phyloP scores from a whole-genome alignment of 2,797 vertebrate genomes.

The Myotis daubentonii region DNA sequence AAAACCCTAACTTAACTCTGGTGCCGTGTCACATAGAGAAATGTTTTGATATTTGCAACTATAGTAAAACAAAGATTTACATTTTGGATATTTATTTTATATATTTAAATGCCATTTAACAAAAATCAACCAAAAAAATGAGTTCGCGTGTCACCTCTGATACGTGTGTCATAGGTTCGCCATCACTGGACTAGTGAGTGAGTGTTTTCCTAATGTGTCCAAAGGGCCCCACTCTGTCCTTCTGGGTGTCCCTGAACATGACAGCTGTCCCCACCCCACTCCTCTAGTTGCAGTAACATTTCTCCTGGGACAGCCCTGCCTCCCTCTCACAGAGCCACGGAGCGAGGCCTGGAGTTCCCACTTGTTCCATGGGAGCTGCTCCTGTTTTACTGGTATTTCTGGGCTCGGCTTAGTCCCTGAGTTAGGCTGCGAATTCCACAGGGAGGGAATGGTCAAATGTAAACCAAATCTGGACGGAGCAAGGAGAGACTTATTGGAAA shows the following conservation, averaged over 20 bases:
- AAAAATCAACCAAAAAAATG: too few relatives aligned
- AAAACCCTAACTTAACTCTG: too few relatives aligned
- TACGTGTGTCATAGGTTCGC: too few relatives aligned
- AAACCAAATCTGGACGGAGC: background rate
- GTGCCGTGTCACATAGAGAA: too few relatives aligned
- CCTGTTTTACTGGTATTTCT: background rate
- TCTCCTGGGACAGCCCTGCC: background rate
- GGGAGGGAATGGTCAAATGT: background rate
- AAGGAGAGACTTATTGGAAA: background rate
- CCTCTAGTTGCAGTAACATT: background rate
- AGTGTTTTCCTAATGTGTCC: accelerated
- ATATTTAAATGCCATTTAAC: too few relatives aligned
- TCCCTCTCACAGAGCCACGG: background rate
- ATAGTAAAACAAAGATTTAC: too few relatives aligned
- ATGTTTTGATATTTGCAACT: too few relatives aligned
- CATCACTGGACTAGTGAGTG: too few relatives aligned
- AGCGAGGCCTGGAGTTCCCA: background rate
- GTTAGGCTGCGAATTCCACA: background rate
- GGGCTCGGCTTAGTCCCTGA: background rate
- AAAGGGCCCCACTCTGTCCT: accelerated
- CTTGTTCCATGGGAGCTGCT: background rate
- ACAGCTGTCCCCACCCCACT: accelerated
- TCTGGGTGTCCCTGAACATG: background rate
- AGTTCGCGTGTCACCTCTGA: too few relatives aligned
- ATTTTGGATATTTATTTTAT: too few relatives aligned